These are phyloP conservation scores for Natrix natrix DNA, from an alignment of 2,797 vertebrate genomes.

Conservation along the genomic window DNA sequence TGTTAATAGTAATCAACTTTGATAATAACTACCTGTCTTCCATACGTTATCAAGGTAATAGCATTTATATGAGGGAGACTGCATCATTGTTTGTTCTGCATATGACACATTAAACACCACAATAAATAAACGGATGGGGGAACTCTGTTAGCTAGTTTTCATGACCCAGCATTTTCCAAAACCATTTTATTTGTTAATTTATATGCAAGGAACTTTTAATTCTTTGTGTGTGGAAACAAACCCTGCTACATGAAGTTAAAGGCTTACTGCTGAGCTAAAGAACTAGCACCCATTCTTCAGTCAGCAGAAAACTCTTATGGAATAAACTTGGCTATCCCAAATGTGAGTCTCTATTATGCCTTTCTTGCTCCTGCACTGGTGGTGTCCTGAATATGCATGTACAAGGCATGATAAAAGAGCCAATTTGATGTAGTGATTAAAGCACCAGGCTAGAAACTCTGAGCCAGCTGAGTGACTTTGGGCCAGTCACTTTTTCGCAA, in stretches of 20 bases:
- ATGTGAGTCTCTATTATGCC: neutral
- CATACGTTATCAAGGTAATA: constrained; percentile 35
- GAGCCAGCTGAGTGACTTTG: neutral
- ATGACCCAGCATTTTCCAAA: neutral
- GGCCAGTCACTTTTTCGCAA: neutral
- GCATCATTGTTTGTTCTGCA: constrained; percentile 13
- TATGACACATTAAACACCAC: constrained; percentile 39
- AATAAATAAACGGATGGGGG: constrained; percentile 41
- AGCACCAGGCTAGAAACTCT: neutral
- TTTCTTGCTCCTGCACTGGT: neutral
- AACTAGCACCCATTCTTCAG: neutral
- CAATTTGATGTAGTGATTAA: neutral
- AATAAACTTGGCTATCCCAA: neutral
- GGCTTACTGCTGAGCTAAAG: neutral
- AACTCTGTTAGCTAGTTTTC: neutral
- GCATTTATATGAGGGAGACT: constrained; percentile 30
- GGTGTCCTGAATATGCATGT: neutral
- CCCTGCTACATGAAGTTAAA: neutral
- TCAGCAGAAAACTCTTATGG: neutral
- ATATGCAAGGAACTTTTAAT: neutral
- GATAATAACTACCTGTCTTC: constrained; percentile 49
- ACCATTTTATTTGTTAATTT: neutral
- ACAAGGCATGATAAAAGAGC: neutral
- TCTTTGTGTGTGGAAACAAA: neutral
- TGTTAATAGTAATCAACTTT: constrained; percentile 36